These are phyloP conservation scores for Strigamia maritima DNA, from an alignment of 2,888 invertebrate genomes.

Conservation along the genomic window DNA sequence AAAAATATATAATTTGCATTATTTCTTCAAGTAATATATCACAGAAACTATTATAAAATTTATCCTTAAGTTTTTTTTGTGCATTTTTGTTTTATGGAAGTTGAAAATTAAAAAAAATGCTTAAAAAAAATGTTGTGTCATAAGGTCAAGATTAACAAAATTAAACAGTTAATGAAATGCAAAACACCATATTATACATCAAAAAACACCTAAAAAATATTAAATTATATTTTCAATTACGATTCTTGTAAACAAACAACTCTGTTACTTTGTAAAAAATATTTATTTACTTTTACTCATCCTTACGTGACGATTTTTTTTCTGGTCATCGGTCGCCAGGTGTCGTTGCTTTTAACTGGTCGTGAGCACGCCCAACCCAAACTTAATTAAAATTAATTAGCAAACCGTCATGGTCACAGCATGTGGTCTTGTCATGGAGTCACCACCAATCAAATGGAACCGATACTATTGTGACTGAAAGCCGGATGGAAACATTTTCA, in stretches of 20 bases:
- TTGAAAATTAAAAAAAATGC: background rate
- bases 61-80: background rate
- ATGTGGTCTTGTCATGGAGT: conserved; percentile 27
- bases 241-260: background rate
- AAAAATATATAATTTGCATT: conserved; percentile 10
- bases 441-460: conserved; percentile 19
- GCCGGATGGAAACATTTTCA: background rate
- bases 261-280: background rate
- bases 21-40: background rate
- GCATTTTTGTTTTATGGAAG: background rate
- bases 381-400: conserved; percentile 26
- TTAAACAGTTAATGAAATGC: conserved; percentile 1
- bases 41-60: background rate
- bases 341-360: conserved; percentile 12
- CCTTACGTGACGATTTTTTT: conserved; percentile 5
- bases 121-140: background rate
- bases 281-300: background rate
- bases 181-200: background rate
- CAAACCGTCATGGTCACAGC: conserved; percentile 23
- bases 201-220: background rate
- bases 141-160: conserved; percentile 9
- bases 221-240: too few species aligned
- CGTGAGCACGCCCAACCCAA: background rate
- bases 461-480: background rate
- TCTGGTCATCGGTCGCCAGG: background rate